These are phyloP conservation scores for Microcebus ravelobensis DNA, from an alignment of 2,113 vertebrate genomes.

Conservation along the genomic window DNA sequence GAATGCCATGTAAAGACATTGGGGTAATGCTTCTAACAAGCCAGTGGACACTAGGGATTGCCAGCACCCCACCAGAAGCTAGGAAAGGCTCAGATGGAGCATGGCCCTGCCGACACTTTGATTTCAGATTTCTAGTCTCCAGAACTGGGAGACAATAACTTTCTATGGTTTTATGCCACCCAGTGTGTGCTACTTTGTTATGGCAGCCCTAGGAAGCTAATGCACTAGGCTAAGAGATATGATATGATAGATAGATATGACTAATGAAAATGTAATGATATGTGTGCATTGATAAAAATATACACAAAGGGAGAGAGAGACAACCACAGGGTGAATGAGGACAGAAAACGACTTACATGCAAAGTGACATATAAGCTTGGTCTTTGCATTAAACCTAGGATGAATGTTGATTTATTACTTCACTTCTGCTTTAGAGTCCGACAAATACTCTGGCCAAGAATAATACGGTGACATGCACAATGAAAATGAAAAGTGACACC, in stretches of 20 bases:
- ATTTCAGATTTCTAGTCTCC: background rate
- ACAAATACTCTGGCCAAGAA: background rate
- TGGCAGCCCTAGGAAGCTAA: background rate
- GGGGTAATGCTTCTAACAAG: background rate
- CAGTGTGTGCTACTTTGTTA: background rate
- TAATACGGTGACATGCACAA: background rate
- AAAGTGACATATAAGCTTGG: background rate
- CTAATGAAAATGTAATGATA: background rate
- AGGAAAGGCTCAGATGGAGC: background rate
- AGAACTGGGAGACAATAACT: background rate
- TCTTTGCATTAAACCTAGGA: background rate
- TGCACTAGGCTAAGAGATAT: background rate
- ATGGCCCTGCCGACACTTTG: background rate
- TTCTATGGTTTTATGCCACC: background rate
- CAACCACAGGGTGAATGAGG: background rate
- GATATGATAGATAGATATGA: background rate
- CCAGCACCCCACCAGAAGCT: background rate
- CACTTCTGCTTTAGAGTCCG: slow-evolving; percentile 6
- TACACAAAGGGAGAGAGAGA: background rate
- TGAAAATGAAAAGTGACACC: background rate
- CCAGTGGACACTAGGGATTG: background rate
- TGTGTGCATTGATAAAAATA: background rate
- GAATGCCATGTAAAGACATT: background rate
- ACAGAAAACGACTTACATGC: background rate
- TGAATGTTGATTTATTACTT: background rate